phyloP scores from a whole-genome alignment of 2,888 invertebrate species.

The Gastracanthus pulcherrimus region DNA sequence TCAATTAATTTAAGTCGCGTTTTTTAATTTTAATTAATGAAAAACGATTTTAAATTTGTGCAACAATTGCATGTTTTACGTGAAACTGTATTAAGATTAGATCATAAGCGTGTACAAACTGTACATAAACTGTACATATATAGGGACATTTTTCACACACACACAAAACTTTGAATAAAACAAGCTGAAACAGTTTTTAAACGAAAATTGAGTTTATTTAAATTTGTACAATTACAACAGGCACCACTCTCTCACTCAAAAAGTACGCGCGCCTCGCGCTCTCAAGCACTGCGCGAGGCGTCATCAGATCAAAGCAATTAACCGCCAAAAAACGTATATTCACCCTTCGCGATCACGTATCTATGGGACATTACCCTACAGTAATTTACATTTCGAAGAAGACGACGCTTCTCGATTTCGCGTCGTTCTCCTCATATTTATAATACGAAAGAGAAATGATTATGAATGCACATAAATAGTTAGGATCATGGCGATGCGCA shows the following conservation, averaged over 20 bases:
- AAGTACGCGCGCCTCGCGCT: neutral
- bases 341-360: neutral
- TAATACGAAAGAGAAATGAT: neutral
- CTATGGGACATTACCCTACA: neutral
- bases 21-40: neutral
- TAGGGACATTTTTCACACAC: neutral
- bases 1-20: neutral
- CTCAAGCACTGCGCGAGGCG: neutral
- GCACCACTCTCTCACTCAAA: slow-evolving; percentile 2
- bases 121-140: neutral
- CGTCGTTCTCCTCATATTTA: neutral
- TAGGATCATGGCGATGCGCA: slow-evolving; percentile 8
- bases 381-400: neutral
- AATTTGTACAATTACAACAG: slow-evolving; percentile 39
- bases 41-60: neutral
- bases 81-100: neutral
- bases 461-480: slow-evolving; percentile 28
- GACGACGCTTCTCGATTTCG: neutral
- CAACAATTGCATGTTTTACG: neutral
- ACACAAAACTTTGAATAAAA: neutral
- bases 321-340: neutral
- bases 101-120: neutral
- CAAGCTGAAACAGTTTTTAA: neutral
- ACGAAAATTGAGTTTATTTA: slow-evolving; percentile 37
- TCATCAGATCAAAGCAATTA: neutral